These are phyloP conservation scores for Novumbra hubbsi DNA, from an alignment of 2,797 vertebrate species.

Conservation along the genomic window DNA sequence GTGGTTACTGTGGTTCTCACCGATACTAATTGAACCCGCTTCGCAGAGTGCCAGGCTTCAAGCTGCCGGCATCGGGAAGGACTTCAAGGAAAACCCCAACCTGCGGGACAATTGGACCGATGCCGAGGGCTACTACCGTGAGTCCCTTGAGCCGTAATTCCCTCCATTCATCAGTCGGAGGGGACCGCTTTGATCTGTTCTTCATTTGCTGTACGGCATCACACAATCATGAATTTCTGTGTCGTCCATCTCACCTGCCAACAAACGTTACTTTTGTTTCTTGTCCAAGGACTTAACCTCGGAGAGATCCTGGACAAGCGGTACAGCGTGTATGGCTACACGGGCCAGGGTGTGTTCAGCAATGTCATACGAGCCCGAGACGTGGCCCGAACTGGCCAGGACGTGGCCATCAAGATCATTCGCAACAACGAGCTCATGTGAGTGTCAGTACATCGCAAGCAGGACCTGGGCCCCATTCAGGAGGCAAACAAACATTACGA, in stretches of 20 bases:
- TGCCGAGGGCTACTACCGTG: conserved; percentile 97
- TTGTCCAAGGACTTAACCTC: conserved; percentile 92
- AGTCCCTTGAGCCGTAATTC: conserved; percentile 53
- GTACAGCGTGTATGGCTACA: conserved; percentile 98
- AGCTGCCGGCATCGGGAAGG: conserved; percentile 94
- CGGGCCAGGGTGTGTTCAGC: conserved; percentile 98
- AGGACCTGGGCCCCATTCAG: background rate
- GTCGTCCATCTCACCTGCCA: background rate
- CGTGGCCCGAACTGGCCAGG: conserved; percentile 93
- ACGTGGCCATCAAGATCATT: conserved; percentile 99
- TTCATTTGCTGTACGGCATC: background rate
- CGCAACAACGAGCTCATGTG: conserved; percentile 99
- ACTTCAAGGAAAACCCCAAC: conserved; percentile 99
- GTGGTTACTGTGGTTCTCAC: too few relatives aligned
- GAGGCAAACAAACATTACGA: background rate
- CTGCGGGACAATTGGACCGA: conserved; percentile 99
- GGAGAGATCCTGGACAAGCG: conserved; percentile 97
- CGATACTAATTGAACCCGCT: too few relatives aligned
- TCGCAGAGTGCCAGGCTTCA: conserved; percentile 91
- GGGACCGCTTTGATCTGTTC: background rate
- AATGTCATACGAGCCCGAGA: conserved; percentile 96
- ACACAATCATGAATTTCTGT: background rate
- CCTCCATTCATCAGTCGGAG: background rate
- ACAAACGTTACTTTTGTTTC: background rate
- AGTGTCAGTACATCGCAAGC: conserved; percentile 57